Evolutionary conservation across 2,888 invertebrate species (phyloP).

Genomic region (Tenthredo scrophulariae): DNA sequence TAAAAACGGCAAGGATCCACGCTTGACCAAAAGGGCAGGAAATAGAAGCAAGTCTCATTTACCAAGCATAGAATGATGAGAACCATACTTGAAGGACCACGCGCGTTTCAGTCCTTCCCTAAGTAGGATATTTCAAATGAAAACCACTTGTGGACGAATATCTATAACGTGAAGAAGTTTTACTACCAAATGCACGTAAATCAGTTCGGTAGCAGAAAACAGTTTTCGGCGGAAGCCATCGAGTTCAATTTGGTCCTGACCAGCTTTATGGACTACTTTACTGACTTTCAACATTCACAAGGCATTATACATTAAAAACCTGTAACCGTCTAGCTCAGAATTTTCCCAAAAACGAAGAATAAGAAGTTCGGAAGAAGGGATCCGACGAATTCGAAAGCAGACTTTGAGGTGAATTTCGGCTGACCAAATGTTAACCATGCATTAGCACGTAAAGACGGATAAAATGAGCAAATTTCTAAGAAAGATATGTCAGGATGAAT

Average conservation of each 20-base stretch:
- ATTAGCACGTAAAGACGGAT: background rate
- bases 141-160: conserved; percentile 46
- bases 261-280: background rate
- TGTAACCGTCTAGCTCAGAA: background rate
- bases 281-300: background rate
- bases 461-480: background rate
- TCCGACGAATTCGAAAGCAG: background rate
- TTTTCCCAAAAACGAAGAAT: background rate
- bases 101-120: background rate
- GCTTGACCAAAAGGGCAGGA: conserved; percentile 60
- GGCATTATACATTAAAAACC: background rate
- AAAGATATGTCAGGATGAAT: background rate
- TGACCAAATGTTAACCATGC: background rate
- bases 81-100: conserved; percentile 56
- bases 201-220: background rate
- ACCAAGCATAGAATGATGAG: conserved; percentile 57
- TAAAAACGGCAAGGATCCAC: conserved; percentile 42
- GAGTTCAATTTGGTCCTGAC: background rate
- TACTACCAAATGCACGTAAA: background rate
- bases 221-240: background rate
- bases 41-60: conserved; percentile 60
- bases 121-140: conserved; percentile 48
- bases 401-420: background rate
- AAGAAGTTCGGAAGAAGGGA: background rate
- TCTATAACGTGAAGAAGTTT: conserved; percentile 20